Evolutionary conservation across 53 echinoderm and acorn worm genomes (phyloP).

Genomic region (Henricia sp.): DNA sequence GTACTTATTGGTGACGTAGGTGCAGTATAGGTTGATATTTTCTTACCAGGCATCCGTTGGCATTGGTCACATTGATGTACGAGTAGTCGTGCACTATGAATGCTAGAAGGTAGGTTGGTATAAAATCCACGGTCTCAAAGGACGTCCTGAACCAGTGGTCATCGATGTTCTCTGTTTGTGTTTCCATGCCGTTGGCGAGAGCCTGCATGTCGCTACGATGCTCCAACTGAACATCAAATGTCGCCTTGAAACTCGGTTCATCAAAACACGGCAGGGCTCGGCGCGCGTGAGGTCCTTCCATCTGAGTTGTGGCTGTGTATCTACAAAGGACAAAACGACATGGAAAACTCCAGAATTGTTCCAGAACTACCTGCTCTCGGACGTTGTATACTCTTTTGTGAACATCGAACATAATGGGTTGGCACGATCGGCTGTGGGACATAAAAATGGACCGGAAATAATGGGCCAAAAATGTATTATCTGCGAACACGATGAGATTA

Average conservation of each 20-base stretch:
- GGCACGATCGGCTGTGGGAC: no score
- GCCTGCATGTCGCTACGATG: slow-evolving; percentile 53
- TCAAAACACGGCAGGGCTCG: slow-evolving; percentile 58
- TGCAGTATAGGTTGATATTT: no score
- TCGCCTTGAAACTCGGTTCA: slow-evolving; percentile 63
- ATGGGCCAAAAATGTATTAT: no score
- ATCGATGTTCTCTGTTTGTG: slow-evolving; percentile 23
- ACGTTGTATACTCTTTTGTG: background rate
- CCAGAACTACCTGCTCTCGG: background rate
- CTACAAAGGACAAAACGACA: background rate
- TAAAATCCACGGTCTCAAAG: slow-evolving; percentile 60
- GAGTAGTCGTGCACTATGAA: slow-evolving; percentile 81
- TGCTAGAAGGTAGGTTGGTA: slow-evolving; percentile 77
- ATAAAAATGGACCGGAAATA: background rate
- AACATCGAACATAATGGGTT: no score
- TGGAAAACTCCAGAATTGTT: background rate
- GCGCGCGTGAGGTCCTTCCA: slow-evolving; percentile 58
- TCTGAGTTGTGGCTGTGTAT: slow-evolving; percentile 33
- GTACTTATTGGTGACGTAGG: no score
- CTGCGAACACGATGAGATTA: no score
- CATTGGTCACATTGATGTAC: slow-evolving; percentile 64
- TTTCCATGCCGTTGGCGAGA: slow-evolving; percentile 58
- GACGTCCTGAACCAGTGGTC: slow-evolving; percentile 62
- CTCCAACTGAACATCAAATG: slow-evolving; percentile 59
- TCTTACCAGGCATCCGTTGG: slow-evolving; percentile 75